Evolutionary conservation across 2,113 vertebrate genomes (phyloP), one percentile per base, ranked within the genome.

Genomic region (Pelodiscus sinensis): DNA sequence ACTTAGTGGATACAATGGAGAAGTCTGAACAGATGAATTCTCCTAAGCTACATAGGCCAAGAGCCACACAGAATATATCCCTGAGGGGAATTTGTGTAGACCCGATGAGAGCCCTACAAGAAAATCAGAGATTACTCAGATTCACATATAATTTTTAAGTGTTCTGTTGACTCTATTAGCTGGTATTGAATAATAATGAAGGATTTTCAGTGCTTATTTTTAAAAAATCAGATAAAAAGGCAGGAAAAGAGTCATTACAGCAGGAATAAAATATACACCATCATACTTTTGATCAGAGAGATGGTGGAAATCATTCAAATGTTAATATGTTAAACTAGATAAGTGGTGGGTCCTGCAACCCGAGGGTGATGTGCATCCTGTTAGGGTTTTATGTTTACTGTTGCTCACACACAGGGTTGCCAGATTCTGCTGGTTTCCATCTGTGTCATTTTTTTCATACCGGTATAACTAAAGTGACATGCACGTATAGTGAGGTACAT

Each of bases 231-330:
- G 86, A 35, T 38, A 62, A 24, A 77, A 77, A 50, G 24, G 6
- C 10, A 77, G 6, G 44, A 77, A 1, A 75, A 87, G 16, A 27
- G 0, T 25, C 10, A 18, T 81, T 86, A 91, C 19, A 35, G 1
- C 24, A 11, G 16, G 1, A 57, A 79, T 31, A 85, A 86, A 82
- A 57, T 29, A 6, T 3, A 58, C 21, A 71, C 1, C 2, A 80
- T 8, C 16, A 16, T 29, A 3, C 84, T 91, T 90, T 96, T 35
- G 92, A 2, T 86, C 1, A 0, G 55, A 79, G 38, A 87, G n/a
- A 38, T 82, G 35, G 24, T 82, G 25, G 29, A 90, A 94, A 94
- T 73, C 71, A 13, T 85, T 87, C 55, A 88, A 86, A 82, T 81
- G 25, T 2, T 81, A 68, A 5, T 0, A 0, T 55, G 57, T 50